Evolutionary conservation across 2,797 vertebrate genomes (phyloP).

Genomic region (Sebastes flavidus): DNA sequence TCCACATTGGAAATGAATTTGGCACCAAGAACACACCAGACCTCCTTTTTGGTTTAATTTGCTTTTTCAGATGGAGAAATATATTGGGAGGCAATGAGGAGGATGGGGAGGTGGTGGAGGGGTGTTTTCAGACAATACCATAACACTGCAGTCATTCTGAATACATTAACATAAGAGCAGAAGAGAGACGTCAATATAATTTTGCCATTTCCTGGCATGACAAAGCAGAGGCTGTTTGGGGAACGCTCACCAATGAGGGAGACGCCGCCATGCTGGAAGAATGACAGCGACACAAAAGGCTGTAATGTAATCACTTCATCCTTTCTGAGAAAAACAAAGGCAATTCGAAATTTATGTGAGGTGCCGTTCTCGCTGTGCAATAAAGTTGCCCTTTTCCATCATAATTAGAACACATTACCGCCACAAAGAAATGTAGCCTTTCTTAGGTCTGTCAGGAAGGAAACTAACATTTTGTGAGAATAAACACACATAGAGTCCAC

Average conservation of each 20-base stretch:
- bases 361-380: constrained; percentile 14
- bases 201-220: constrained; percentile 50
- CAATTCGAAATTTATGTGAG: constrained; percentile 27
- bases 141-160: constrained; percentile 40
- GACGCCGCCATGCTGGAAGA: constrained; percentile 39
- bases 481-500: neutral
- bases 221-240: constrained; percentile 45
- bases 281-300: constrained; percentile 63
- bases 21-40: constrained; percentile 53
- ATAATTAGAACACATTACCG: constrained; percentile 46
- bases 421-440: constrained; percentile 13
- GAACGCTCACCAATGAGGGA: constrained; percentile 33
- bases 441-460: constrained; percentile 7
- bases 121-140: constrained; percentile 32
- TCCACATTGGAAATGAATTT: constrained; percentile 55
- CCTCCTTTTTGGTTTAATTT: constrained; percentile 43
- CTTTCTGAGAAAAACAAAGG: constrained; percentile 49
- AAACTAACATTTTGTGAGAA: constrained; percentile 5
- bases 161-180: constrained; percentile 54
- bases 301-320: constrained; percentile 64
- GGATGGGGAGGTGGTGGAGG: neutral
- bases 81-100: constrained; percentile 32
- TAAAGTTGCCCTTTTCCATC: constrained; percentile 5
- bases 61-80: constrained; percentile 61
- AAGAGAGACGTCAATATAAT: constrained; percentile 40